Base-by-base conservation (phyloP, 2,113 vertebrate genomes). In the Ammodytes dubius region DNA sequence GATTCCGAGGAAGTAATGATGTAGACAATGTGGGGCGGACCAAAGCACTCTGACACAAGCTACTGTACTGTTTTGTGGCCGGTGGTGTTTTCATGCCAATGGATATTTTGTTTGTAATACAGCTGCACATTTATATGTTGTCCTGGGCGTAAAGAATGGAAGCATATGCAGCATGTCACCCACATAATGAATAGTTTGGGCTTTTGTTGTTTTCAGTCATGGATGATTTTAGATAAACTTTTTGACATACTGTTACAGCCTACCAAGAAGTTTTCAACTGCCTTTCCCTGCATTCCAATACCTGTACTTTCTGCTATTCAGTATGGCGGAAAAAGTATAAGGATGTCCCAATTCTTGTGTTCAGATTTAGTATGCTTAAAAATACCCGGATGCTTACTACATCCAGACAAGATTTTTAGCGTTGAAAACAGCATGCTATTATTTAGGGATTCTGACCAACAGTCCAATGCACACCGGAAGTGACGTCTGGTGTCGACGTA, bases 1-100 rank as follows among this genome's bases (percentile, higher is more conserved):
- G 91, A 92, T 91, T 93, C 87, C 69, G 76, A 90, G 87, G 82
- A 92, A 89, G 86, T 90, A 90, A 92, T 79, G 83, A 86, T 88
- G 85, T 72, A 88, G 81, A 70, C 77, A 85, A 76, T 82, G 82
- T 58, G 69, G 82, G 75, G 67, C 77, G 87, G 88, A 91, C 91
- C 88, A 84, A 87, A 89, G 89, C 86, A 15, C 57, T 54, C 54
- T 78, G 87, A 89, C 87, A 85, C 83, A 77, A 71, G 77, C 70
- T 65, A n/a, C 83, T 61, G 78, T 66, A 71, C 77, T 70, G 89
- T 85, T 91, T 73, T 87, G 56, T 68, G 77, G 76, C 72, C 85
- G 84, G 78, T 79, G 77, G 81, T 60, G 74, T 15, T 73, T 85
- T 82, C 47, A 71, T 68, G 73, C 81, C 70, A 86, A 56, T 79